Conservation (phyloP, 1,140 invertebrate genomes). For the Popillia japonica region DNA sequence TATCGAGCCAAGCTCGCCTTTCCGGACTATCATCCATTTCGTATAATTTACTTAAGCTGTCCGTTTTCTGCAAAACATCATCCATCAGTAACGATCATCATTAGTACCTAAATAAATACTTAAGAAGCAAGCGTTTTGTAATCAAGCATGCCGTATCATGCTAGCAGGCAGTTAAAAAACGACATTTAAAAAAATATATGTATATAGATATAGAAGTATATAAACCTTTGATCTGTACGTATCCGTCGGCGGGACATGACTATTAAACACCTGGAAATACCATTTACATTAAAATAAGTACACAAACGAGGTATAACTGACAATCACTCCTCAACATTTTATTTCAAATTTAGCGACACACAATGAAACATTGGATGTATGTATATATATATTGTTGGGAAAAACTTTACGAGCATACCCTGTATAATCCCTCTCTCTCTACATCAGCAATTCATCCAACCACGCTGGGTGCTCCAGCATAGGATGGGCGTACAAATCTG, state of each 20-base stretch:
- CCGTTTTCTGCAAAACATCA: slow-evolving; percentile 75
- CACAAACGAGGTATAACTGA: too few species aligned
- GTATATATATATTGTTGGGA: too few species aligned
- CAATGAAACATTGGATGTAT: too few species aligned
- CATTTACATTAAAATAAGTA: slow-evolving; percentile 51
- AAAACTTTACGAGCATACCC: too few species aligned
- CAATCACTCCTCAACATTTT: too few species aligned
- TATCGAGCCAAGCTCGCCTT: slow-evolving; percentile 88
- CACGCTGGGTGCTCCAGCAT: too few species aligned
- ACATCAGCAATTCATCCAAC: too few species aligned
- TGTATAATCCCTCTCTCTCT: too few species aligned
- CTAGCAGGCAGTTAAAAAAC: slow-evolving; percentile 51
- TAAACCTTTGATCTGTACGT: slow-evolving; percentile 86
- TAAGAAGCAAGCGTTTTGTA: not conserved
- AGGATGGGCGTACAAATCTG: too few species aligned
- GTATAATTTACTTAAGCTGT: slow-evolving; percentile 91
- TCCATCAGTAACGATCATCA: not conserved
- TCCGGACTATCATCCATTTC: slow-evolving; percentile 97
- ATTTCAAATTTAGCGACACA: too few species aligned
- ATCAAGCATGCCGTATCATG: slow-evolving; percentile 54
- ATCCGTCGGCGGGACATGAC: slow-evolving; percentile 89
- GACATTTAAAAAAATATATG: not conserved
- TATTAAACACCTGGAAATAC: slow-evolving; percentile 86
- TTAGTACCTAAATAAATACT: not conserved
- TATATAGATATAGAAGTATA: slow-evolving; percentile 51